Conservation (phyloP, 2,888 invertebrate genomes). For the Stenoptilia bipunctidactyla region DNA sequence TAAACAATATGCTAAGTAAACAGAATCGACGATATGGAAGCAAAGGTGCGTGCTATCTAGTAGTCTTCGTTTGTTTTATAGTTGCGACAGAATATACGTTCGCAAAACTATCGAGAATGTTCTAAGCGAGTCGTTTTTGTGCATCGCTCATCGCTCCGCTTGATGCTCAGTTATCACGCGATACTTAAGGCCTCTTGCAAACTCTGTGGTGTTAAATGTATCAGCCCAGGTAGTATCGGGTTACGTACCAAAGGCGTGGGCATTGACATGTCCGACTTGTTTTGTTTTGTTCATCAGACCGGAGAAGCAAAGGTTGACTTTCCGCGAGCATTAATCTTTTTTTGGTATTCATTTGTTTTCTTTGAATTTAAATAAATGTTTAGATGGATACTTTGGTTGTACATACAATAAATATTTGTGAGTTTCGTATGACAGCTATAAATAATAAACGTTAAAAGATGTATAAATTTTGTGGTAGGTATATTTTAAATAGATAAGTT, state of each 20-base stretch:
- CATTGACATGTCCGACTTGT: slow-evolving; percentile 67
- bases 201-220: slow-evolving; percentile 62
- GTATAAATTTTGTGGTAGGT: too few relatives aligned
- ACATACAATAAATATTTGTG: too few relatives aligned
- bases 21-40: slow-evolving; percentile 17
- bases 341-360: too few relatives aligned
- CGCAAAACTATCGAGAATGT: slow-evolving; percentile 31
- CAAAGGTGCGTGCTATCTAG: slow-evolving; percentile 47
- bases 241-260: slow-evolving; percentile 69
- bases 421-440: too few relatives aligned
- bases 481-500: too few relatives aligned
- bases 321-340: slow-evolving; percentile 48
- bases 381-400: too few relatives aligned
- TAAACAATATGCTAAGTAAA: not conserved
- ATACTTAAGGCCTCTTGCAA: slow-evolving; percentile 31
- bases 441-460: too few relatives aligned
- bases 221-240: slow-evolving; percentile 59
- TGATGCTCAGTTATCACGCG: slow-evolving; percentile 32
- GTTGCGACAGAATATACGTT: slow-evolving; percentile 33
- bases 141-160: slow-evolving; percentile 37
- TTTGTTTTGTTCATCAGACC: slow-evolving; percentile 62
- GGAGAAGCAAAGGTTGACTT: slow-evolving; percentile 55
- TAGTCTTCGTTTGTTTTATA: slow-evolving; percentile 39
- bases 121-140: slow-evolving; percentile 18
- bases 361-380: slow-evolving; percentile 5